Evolutionary conservation across 2,797 vertebrate genomes (phyloP).

Genomic region (Malurus leucopterus): DNA sequence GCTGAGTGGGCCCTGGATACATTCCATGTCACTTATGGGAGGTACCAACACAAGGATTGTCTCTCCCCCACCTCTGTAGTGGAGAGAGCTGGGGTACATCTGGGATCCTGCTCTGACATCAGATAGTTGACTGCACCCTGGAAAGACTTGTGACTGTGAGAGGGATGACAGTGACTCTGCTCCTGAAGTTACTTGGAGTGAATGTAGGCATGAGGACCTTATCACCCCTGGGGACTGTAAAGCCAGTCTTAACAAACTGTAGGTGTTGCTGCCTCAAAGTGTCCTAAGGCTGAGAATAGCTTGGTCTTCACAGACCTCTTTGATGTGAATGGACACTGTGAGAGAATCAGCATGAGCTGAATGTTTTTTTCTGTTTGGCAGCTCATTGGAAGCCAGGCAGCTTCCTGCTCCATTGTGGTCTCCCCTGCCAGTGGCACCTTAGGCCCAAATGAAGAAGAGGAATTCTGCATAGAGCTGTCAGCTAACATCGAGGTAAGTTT

Average conservation of each 20-base stretch:
- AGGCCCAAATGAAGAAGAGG: slow-evolving; percentile 77
- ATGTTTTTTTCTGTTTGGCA: slow-evolving; percentile 29
- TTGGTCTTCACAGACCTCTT: not conserved
- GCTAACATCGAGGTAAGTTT: slow-evolving; percentile 73
- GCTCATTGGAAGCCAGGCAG: slow-evolving; percentile 79
- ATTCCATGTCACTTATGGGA: not conserved
- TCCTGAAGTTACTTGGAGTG: not conserved
- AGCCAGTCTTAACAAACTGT: not conserved
- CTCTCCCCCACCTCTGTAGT: not conserved
- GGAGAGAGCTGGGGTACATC: not conserved
- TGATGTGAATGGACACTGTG: not conserved
- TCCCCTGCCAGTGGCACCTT: slow-evolving; percentile 76
- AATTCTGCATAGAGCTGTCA: slow-evolving; percentile 77
- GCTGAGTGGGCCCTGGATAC: not conserved
- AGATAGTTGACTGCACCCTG: not conserved
- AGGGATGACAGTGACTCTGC: not conserved
- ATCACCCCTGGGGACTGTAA: fast-evolving
- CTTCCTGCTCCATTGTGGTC: slow-evolving; percentile 69
- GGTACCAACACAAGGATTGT: not conserved
- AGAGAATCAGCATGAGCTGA: not conserved
- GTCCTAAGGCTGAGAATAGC: not conserved
- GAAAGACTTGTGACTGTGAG: not conserved
- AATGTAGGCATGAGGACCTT: not conserved
- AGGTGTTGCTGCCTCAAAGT: not conserved
- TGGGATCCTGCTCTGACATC: not conserved